phyloP scores from a whole-genome alignment of 2,888 invertebrate genomes.

The Drosophila suboccidentalis region DNA sequence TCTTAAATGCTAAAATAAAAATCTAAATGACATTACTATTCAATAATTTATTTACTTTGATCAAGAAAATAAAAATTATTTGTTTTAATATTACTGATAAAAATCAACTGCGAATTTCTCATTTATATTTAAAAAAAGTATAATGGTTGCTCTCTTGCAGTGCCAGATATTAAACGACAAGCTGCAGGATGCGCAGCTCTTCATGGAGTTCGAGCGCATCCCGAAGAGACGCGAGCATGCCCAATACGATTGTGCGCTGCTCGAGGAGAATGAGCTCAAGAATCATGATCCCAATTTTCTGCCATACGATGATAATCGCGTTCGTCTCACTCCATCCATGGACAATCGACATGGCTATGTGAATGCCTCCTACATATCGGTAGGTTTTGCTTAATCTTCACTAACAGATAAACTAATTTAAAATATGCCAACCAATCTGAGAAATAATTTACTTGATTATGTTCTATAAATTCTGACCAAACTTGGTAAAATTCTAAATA shows the following conservation, averaged over 20 bases:
- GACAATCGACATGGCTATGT: conserved; percentile 95
- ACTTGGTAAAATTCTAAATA: no score
- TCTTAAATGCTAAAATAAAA: no score
- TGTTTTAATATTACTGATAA: no score
- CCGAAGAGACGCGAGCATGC: conserved; percentile 90
- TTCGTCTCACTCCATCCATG: conserved; percentile 92
- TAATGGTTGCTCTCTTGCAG: conserved; percentile 82
- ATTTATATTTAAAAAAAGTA: no score
- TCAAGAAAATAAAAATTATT: no score
- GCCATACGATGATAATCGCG: conserved; percentile 95
- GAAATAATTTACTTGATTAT: no score
- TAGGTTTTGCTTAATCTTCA: conserved; percentile 81
- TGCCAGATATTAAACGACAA: conserved; percentile 89
- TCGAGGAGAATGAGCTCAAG: conserved; percentile 89
- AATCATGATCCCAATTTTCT: conserved; percentile 88
- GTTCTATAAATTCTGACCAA: no score
- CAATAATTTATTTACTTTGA: no score
- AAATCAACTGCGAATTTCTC: no score
- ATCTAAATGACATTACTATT: no score
- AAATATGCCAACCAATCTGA: no score
- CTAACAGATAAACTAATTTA: no score
- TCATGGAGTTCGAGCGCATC: conserved; percentile 94
- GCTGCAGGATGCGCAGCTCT: conserved; percentile 90
- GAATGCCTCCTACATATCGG: conserved; percentile 96
- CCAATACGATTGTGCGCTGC: conserved; percentile 90